Evolutionary conservation across 2,888 invertebrate genomes (phyloP).

Genomic region (Agapostemon virescens): DNA sequence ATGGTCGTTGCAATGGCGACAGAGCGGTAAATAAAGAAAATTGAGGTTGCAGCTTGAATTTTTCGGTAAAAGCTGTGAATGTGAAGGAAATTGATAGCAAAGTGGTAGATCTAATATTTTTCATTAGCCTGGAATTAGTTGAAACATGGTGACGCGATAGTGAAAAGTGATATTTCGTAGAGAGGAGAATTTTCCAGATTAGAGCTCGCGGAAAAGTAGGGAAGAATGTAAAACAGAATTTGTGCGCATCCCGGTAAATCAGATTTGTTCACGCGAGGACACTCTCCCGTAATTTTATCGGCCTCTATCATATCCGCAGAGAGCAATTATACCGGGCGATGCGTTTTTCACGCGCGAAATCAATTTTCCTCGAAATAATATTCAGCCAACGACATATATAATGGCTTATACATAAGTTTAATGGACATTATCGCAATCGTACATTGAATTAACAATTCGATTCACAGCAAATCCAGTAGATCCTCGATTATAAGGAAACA

Average conservation of each 20-base stretch:
- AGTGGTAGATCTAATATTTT: not conserved
- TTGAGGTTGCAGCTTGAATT: not conserved
- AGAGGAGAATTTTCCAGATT: not conserved
- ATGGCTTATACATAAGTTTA: not conserved
- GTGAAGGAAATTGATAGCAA: not conserved
- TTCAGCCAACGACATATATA: not conserved
- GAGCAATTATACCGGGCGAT: not conserved
- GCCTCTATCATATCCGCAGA: not conserved
- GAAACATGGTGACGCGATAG: not conserved
- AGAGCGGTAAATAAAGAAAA: not conserved
- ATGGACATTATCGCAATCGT: not conserved
- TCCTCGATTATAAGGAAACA: too few species aligned
- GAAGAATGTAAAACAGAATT: slow-evolving; percentile 3
- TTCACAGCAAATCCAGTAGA: not conserved
- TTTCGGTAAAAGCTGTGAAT: not conserved
- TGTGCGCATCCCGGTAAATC: slow-evolving; percentile 1
- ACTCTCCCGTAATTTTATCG: slow-evolving; percentile 8
- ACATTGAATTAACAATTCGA: not conserved
- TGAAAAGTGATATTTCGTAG: not conserved
- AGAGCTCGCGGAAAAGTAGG: not conserved
- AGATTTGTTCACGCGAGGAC: slow-evolving; percentile 1
- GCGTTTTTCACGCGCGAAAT: not conserved
- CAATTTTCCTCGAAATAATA: not conserved
- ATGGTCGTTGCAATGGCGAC: not conserved
- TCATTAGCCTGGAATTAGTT: not conserved